A percentile compares a stretch with the other conserved stretches of the same genome.
phyloP scores from a whole-genome alignment of 2,797 vertebrate genomes.

The Lacerta bilineata region DNA sequence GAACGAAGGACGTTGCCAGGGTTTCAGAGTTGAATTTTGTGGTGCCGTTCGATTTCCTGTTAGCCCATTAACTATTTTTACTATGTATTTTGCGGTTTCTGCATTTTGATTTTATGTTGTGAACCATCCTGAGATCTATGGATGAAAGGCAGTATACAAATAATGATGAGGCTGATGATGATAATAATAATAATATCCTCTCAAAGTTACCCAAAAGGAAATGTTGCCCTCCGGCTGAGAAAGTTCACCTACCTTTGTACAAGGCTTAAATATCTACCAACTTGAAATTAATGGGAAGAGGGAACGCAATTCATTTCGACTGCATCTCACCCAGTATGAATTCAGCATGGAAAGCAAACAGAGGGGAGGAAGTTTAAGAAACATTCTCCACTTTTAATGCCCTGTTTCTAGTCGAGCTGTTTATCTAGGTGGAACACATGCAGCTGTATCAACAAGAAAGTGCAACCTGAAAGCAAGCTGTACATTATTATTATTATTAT shows the following conservation, averaged over 20 bases:
- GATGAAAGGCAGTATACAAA: too few species aligned
- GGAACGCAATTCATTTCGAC: not conserved
- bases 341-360: not conserved
- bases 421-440: not conserved
- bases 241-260: not conserved
- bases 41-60: not conserved
- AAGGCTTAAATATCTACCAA: not conserved
- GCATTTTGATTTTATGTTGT: too few species aligned
- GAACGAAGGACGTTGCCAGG: not conserved
- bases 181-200: too few species aligned
- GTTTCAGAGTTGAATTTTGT: not conserved
- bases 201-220: too few species aligned
- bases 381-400: not conserved
- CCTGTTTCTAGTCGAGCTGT: not conserved
- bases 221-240: too few species aligned
- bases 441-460: slow-evolving; percentile 29
- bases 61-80: not conserved
- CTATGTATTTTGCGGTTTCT: too few species aligned
- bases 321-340: not conserved
- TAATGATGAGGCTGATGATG: too few species aligned
- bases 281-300: too few species aligned
- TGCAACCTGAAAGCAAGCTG: not conserved
- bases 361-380: not conserved
- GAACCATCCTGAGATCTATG: too few species aligned
- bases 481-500: not conserved